These are phyloP conservation scores for Coptotermes formosanus DNA, from an alignment of 1,140 invertebrate species.

Conservation along the genomic window DNA sequence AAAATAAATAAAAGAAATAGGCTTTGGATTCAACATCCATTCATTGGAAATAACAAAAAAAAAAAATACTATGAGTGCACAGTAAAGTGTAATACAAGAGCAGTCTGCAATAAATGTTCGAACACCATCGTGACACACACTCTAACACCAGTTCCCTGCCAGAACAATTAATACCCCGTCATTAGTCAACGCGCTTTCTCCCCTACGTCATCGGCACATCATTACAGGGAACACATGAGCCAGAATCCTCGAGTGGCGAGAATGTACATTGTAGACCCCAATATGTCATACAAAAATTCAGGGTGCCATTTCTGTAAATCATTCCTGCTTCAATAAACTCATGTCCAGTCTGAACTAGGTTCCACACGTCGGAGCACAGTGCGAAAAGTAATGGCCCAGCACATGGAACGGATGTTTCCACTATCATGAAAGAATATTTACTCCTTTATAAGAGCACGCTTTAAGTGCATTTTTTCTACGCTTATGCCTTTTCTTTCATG, in stretches of 20 bases:
- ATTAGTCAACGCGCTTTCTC: neutral
- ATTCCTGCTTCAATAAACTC: neutral
- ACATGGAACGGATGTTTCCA: neutral
- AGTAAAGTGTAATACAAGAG: no score
- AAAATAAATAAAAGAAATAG: neutral
- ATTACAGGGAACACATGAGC: neutral
- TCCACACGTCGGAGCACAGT: neutral
- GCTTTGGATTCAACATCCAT: neutral
- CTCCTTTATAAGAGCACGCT: neutral
- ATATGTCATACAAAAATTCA: neutral
- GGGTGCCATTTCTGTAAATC: neutral
- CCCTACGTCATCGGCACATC: neutral
- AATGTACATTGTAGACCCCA: neutral
- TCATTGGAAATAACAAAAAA: neutral
- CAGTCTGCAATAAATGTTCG: neutral
- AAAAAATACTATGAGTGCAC: no score
- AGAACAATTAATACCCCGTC: neutral
- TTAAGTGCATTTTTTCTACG: constrained; percentile 3
- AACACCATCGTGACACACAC: neutral
- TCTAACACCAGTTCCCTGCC: neutral
- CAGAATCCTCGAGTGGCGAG: neutral
- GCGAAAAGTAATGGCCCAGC: neutral
- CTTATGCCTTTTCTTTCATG: neutral
- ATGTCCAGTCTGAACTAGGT: neutral
- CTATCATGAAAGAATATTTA: constrained; percentile 10